These are phyloP conservation scores for Myotis findleyi DNA, from an alignment of 2,797 vertebrate species.

Conservation along the genomic window DNA sequence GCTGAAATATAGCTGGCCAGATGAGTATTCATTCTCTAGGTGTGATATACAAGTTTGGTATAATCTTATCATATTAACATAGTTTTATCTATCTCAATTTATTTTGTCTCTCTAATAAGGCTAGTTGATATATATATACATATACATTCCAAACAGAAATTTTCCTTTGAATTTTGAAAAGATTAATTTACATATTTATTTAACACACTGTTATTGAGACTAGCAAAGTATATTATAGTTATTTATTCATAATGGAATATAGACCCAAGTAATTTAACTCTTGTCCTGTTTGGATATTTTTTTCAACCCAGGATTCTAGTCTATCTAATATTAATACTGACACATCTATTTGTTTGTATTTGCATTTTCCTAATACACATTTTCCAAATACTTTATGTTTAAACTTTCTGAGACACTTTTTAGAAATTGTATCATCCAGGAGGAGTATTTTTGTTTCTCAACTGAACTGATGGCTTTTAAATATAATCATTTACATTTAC, in stretches of 20 bases:
- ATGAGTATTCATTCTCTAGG: background rate
- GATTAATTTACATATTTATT: slow-evolving; percentile 50
- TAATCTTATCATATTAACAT: slow-evolving; percentile 27
- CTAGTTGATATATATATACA: background rate
- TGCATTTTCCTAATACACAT: background rate
- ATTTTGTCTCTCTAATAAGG: slow-evolving; percentile 10
- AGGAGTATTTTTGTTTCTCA: slow-evolving; percentile 10
- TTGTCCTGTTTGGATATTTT: background rate
- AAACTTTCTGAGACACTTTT: slow-evolving; percentile 2
- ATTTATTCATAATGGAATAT: background rate
- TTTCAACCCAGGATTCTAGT: background rate
- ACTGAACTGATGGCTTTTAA: background rate
- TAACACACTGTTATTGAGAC: slow-evolving; percentile 47
- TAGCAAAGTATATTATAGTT: background rate
- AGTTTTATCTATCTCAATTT: background rate
- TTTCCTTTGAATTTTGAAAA: slow-evolving; percentile 52
- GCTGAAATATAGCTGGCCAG: background rate
- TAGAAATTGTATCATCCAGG: background rate
- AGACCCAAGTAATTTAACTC: slow-evolving; percentile 52
- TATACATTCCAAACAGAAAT: slow-evolving; percentile 34
- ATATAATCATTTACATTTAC: background rate
- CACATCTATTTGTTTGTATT: background rate
- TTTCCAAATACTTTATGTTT: slow-evolving; percentile 1
- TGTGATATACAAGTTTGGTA: background rate
- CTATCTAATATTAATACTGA: slow-evolving; percentile 12